A percentile compares a stretch with the other conserved stretches of the same genome.
These are phyloP conservation scores for Mythimna loreyi DNA, from an alignment of 2,888 invertebrate species.

Conservation along the genomic window DNA sequence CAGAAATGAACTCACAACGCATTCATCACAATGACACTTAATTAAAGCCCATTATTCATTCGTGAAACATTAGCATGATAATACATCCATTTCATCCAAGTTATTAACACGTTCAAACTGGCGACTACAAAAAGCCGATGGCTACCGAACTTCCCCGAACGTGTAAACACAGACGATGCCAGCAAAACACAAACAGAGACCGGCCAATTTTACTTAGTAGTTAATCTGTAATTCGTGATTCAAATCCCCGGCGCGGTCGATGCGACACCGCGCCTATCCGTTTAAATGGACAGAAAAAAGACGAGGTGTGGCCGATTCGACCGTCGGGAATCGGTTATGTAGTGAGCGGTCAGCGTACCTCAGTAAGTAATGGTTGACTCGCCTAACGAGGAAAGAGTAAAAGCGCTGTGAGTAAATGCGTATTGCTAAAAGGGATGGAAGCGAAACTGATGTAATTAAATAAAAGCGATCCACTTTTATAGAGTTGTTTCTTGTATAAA, in stretches of 20 bases:
- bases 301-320: constrained; percentile 74
- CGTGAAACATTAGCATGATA: constrained; percentile 31
- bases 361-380: constrained; percentile 42
- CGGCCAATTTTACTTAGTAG: constrained; percentile 78
- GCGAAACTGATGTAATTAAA: constrained; percentile 6
- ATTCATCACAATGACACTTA: constrained; percentile 42
- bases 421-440: constrained; percentile 22
- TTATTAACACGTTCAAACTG: constrained; percentile 34
- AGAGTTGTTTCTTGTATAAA: not conserved
- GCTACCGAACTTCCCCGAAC: constrained; percentile 17
- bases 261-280: constrained; percentile 80
- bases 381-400: constrained; percentile 40
- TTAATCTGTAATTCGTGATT: constrained; percentile 83
- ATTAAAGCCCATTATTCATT: constrained; percentile 33
- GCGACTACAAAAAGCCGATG: constrained; percentile 26
- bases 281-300: constrained; percentile 81
- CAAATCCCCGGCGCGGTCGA: constrained; percentile 71
- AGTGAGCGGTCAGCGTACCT: constrained; percentile 60
- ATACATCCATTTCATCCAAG: constrained; percentile 38
- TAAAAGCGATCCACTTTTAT: constrained; percentile 14
- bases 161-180: constrained; percentile 42
- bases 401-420: constrained; percentile 38
- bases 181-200: constrained; percentile 57
- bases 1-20: constrained; percentile 6
- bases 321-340: constrained; percentile 55